phyloP scores from a whole-genome alignment of 1,140 invertebrate genomes.

The Drosophila sproati region DNA sequence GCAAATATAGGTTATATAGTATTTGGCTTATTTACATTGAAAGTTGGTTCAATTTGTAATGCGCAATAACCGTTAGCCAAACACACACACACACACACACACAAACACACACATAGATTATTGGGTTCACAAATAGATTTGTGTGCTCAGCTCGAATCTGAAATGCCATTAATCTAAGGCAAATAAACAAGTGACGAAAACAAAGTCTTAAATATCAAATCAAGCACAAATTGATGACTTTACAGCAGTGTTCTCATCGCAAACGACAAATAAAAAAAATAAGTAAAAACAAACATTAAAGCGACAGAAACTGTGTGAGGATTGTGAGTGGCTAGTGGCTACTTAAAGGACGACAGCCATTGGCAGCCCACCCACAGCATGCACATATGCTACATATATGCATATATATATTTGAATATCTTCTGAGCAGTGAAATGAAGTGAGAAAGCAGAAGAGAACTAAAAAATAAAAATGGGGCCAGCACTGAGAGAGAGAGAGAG shows the following conservation, averaged over 20 bases:
- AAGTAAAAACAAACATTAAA: constrained; percentile 5
- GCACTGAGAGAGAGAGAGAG: no score
- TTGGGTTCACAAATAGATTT: no score
- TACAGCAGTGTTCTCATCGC: constrained; percentile 33
- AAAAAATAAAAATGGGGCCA: no score
- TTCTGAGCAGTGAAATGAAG: constrained; percentile 42
- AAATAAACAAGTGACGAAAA: constrained; percentile 4
- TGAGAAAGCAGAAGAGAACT: not conserved
- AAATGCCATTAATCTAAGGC: not conserved
- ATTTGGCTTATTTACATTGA: no score
- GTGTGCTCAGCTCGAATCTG: no score
- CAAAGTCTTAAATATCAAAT: constrained; percentile 39
- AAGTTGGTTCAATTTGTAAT: no score
- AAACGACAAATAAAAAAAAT: constrained; percentile 3
- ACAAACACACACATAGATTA: no score
- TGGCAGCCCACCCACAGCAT: constrained; percentile 10
- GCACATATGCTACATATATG: not conserved
- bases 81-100: no score
- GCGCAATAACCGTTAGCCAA: no score
- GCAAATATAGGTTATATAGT: no score
- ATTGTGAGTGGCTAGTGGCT: not conserved
- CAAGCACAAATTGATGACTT: constrained; percentile 49
- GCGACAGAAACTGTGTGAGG: not conserved
- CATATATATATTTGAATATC: constrained; percentile 35
- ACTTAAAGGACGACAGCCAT: constrained; percentile 4